Base-by-base conservation (phyloP, 1,140 invertebrate species). In the Colletes gigas region DNA sequence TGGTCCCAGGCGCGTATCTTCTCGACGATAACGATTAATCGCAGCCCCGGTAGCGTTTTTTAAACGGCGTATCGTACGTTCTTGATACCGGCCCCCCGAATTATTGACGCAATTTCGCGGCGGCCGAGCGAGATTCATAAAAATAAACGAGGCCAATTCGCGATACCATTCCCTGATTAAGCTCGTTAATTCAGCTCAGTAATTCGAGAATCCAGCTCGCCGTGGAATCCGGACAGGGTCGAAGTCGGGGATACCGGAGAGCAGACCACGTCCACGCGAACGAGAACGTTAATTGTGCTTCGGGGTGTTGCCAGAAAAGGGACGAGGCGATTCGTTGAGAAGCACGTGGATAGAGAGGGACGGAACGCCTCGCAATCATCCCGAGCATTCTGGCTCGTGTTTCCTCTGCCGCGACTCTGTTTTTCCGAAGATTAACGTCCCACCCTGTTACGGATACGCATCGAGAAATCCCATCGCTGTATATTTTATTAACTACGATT, bases 231-330 rank as follows among this genome's bases (percentile, higher is more conserved):
- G 15, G 30, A 3, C 12, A 50, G 30, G 50, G 17, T 70, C 63
- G 63, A 10, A 10, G 21, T n/a, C 54, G 19, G n/a, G 12, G 19
- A 15, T 15, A 41, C 50, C 30, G 30, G 2, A 21, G 4, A 7
- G 8, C 41, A n/a, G 50, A 3, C 44, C 44, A 12, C 41, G 47
- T 74, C 47, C 21, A 47, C 30, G 44, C 10, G 44, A 60, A 69
- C 54, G n/a, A 59, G 21, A 60, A 70, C 17, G 75, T 70, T 78
- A 78, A 78, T 78, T 50, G 66, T n/a, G 66, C 76, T 52, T 63
- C 47, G 57, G 14, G n/a, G 30, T 47, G 7, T 54, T 78, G 59
- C 50, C 68, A 44, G 68, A 15, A n/a, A 69, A 55, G 21, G n/a
- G 60, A 17, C 60, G 47, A 8, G 71, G 10, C 44, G 19, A 47